Percentiles rank a stretch among this genome's conserved stretches.
These are phyloP conservation scores for Oeneis ivallda DNA, from an alignment of 2,888 invertebrate species.

Conservation along the genomic window DNA sequence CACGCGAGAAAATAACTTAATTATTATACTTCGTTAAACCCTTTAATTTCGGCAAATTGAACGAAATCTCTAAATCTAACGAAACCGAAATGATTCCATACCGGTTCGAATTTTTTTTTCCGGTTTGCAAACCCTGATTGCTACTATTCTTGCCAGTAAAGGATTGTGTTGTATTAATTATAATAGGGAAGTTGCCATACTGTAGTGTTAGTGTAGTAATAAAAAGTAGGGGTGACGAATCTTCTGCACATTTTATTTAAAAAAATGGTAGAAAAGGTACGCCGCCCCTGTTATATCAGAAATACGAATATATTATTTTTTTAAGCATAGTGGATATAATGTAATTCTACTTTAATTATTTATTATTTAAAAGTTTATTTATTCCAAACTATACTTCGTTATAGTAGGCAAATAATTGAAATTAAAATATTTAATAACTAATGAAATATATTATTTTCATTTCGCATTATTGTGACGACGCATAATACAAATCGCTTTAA, in stretches of 20 bases:
- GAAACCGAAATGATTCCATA: too few species aligned
- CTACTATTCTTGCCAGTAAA: not conserved
- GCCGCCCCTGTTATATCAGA: not conserved
- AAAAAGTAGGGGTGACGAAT: not conserved
- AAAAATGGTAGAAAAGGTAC: not conserved
- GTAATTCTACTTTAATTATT: not conserved
- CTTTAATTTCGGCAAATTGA: too few species aligned
- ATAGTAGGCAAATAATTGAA: slow-evolving; percentile 1
- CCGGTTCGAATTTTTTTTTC: too few species aligned
- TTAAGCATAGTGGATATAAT: not conserved
- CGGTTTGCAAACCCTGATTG: not conserved
- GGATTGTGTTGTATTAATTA: slow-evolving; percentile 7
- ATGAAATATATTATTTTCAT: not conserved
- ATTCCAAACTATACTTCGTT: not conserved
- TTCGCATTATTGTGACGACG: too few species aligned
- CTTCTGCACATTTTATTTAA: not conserved
- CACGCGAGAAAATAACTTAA: too few species aligned
- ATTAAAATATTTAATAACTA: not conserved
- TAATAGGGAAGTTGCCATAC: not conserved
- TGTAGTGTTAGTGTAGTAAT: not conserved
- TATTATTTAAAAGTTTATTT: not conserved
- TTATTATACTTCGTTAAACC: too few species aligned
- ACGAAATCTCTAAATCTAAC: too few species aligned
- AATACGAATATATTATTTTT: slow-evolving; percentile 6
- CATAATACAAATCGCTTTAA: too few species aligned